Evolutionary conservation across 2,797 vertebrate genomes (phyloP), one percentile per base, ranked within the genome.

Genomic region (Gephyroberyx darwinii): DNA sequence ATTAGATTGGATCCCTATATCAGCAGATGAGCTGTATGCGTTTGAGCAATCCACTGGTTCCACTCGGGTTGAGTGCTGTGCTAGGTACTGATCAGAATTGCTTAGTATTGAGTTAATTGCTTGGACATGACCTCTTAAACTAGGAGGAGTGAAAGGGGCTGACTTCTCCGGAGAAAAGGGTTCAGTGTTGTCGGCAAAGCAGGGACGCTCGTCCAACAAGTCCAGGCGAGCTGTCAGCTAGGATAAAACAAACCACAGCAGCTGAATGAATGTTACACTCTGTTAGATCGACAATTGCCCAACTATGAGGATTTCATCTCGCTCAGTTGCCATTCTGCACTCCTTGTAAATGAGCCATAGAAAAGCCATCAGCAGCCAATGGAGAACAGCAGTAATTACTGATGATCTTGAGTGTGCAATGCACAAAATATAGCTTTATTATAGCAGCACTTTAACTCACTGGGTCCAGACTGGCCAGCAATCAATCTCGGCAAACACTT

Each of bases 151-250:
- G 63, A 88, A 86, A 65, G 81, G 74, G 37, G 69, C 65, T 0
- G 78, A 30, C 41, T 80, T 82, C 82, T 92, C 90, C 0, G 77
- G 82, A 45, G 91, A 86, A 74, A 91, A 88, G 0, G 67, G 71
- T 10, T 80, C 77, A 4, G 81, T 78, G 65, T 85, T 72, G 54
- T 92, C 91, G 1, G 74, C 65, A 2, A 91, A 92, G 75, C 77
- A 62, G 19, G 86, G 81, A 62, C 78, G 88, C 61, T 92, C 89
- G 12, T 89, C 75, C 87, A 91, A 71, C 80, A 90, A 71, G 65
- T 92, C 94, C 77, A 94, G 90, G 59, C 69, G 91, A 82, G 86
- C 20, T 74, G 90, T 87, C 94, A 95, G 89, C 85, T 93, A 45
- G 55, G 75, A 88, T 55, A 88, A 81, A 84, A 69, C 81, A 90